Evolutionary conservation across 2,113 vertebrate genomes (phyloP).

Genomic region (Ameiurus melas): DNA sequence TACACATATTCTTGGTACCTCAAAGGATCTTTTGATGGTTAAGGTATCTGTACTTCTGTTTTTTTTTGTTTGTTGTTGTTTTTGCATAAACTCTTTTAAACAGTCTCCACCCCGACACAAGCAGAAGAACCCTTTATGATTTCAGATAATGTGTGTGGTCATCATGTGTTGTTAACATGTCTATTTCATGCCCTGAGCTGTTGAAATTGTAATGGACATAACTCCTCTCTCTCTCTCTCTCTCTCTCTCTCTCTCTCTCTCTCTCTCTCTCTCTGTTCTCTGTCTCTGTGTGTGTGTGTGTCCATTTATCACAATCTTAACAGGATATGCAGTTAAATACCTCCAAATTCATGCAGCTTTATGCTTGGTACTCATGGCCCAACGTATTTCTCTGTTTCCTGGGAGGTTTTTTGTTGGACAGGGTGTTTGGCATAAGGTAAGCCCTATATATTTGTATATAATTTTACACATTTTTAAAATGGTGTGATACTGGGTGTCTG

Average conservation of each 20-base stretch:
- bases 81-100: background rate
- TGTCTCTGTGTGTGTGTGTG: background rate
- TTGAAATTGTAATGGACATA: background rate
- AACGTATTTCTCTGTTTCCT: slow-evolving; percentile 96
- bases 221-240: background rate
- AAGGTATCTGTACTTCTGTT: background rate
- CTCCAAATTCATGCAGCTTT: slow-evolving; percentile 88
- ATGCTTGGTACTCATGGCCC: slow-evolving; percentile 98
- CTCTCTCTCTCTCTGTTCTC: background rate
- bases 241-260: background rate
- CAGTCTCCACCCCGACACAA: no score
- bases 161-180: no score
- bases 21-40: background rate
- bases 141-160: no score
- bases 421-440: slow-evolving; percentile 93
- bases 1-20: background rate
- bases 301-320: background rate
- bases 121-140: no score
- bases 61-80: no score
- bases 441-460: slow-evolving; percentile 2
- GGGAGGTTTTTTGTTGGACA: slow-evolving; percentile 92
- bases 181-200: background rate
- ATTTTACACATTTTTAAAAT: background rate
- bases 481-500: background rate
- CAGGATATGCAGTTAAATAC: slow-evolving; percentile 93